Conservation (phyloP, 2,113 vertebrate species). For the Callopanchax toddi region DNA sequence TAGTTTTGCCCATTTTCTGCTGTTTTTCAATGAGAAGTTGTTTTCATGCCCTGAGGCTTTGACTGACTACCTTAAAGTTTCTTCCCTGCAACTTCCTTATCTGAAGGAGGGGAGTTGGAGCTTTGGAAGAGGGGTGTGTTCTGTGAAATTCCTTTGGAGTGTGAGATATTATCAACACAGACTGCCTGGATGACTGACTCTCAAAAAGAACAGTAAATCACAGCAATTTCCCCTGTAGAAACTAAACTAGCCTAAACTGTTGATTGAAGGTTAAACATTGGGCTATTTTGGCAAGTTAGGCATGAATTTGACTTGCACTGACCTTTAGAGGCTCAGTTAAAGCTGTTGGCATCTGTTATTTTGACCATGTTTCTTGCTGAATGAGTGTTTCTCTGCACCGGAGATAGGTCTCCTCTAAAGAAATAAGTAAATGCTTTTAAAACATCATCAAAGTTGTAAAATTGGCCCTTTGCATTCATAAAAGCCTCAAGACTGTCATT, state of each 20-base stretch:
- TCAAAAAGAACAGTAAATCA: slow-evolving; percentile 22
- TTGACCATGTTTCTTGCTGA: not conserved
- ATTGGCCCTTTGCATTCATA: not conserved
- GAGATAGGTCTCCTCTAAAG: not conserved
- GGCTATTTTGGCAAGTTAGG: not conserved
- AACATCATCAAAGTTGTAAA: not conserved
- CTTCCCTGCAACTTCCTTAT: slow-evolving; percentile 58
- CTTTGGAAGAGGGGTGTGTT: slow-evolving; percentile 56
- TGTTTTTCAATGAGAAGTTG: not conserved
- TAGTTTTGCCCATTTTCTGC: rapidly evolving
- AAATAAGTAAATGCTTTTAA: not conserved
- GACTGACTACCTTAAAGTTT: slow-evolving; percentile 45
- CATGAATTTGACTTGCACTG: not conserved
- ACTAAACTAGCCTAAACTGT: not conserved
- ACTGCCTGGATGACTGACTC: slow-evolving; percentile 25
- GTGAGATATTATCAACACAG: slow-evolving; percentile 57
- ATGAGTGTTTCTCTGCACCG: not conserved
- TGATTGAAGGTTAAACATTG: not conserved
- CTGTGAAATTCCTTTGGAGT: slow-evolving; percentile 64
- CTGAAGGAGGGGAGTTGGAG: slow-evolving; percentile 21
- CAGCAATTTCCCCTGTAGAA: not conserved
- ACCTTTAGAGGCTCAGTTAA: not conserved
- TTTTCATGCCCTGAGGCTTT: slow-evolving; percentile 44
- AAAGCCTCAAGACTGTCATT: not conserved
- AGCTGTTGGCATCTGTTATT: not conserved